Percentiles rank a stretch among this genome's conserved stretches.
These are phyloP conservation scores for Alosa alosa DNA, from an alignment of 2,113 vertebrate genomes.

Conservation along the genomic window DNA sequence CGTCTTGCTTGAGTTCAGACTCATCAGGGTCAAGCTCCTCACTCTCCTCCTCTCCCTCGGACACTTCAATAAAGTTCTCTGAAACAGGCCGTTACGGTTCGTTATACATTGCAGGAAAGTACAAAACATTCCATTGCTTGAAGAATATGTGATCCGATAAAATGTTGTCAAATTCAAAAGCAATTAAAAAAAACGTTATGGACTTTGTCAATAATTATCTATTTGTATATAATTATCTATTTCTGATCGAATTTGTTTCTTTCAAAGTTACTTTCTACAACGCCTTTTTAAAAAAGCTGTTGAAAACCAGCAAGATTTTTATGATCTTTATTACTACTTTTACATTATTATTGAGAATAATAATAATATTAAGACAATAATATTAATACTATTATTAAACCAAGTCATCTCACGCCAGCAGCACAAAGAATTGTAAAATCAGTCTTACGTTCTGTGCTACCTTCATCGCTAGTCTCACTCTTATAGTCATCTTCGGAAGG, in stretches of 20 bases:
- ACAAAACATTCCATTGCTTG: background rate
- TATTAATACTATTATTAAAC: background rate
- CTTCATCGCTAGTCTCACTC: constrained; percentile 60
- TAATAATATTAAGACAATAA: background rate
- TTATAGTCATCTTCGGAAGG: constrained; percentile 10
- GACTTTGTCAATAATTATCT: no score
- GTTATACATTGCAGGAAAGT: background rate
- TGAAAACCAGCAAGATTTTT: background rate
- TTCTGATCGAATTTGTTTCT: no score
- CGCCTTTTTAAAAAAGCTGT: no score
- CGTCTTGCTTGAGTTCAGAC: constrained; percentile 12
- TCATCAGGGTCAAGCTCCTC: constrained; percentile 35
- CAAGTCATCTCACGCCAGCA: background rate
- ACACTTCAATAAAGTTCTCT: constrained; percentile 74
- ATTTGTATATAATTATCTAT: no score
- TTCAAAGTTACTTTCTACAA: background rate
- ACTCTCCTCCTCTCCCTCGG: constrained; percentile 54
- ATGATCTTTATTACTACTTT: background rate
- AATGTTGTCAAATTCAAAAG: background rate
- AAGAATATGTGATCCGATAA: background rate
- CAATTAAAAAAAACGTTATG: background rate
- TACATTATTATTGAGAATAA: background rate
- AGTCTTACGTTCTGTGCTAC: constrained; percentile 83
- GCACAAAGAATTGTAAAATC: background rate
- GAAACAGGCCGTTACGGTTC: background rate